phyloP scores from a whole-genome alignment of 2,113 vertebrate species.

The Aix galericulata region DNA sequence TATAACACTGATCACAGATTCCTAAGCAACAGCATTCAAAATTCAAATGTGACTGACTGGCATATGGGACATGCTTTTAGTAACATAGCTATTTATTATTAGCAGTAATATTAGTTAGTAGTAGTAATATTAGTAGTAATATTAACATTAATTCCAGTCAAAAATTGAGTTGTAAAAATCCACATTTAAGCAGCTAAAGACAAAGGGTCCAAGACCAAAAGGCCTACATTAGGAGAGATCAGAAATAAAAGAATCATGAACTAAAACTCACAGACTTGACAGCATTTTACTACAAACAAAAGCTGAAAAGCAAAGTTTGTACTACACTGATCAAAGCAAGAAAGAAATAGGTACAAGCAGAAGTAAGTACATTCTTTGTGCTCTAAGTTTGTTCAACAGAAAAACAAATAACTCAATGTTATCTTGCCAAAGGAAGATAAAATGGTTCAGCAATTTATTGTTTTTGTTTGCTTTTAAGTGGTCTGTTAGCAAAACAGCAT shows the following conservation, averaged over 20 bases:
- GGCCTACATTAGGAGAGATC: not conserved
- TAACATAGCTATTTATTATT: not conserved
- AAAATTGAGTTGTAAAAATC: not conserved
- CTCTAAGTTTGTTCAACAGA: not conserved
- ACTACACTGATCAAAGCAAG: not conserved
- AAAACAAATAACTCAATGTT: not conserved
- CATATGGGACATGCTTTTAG: not conserved
- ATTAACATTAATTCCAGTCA: not conserved
- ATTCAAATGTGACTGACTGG: not conserved
- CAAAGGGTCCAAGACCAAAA: not conserved
- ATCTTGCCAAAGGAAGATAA: not conserved
- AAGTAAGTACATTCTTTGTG: not conserved
- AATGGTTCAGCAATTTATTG: not conserved
- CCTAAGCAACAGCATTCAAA: not conserved
- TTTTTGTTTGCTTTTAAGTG: not conserved
- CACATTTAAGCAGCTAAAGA: not conserved
- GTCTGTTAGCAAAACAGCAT: not conserved
- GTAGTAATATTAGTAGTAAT: not conserved
- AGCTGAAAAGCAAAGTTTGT: not conserved
- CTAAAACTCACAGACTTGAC: not conserved
- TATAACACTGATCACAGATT: not conserved
- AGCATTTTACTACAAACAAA: not conserved
- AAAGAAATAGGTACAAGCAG: not conserved
- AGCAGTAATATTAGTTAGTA: not conserved
- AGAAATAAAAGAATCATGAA: not conserved